Evolutionary conservation across 2,797 vertebrate species (phyloP).

Genomic region (Pseudochromis fuscus): DNA sequence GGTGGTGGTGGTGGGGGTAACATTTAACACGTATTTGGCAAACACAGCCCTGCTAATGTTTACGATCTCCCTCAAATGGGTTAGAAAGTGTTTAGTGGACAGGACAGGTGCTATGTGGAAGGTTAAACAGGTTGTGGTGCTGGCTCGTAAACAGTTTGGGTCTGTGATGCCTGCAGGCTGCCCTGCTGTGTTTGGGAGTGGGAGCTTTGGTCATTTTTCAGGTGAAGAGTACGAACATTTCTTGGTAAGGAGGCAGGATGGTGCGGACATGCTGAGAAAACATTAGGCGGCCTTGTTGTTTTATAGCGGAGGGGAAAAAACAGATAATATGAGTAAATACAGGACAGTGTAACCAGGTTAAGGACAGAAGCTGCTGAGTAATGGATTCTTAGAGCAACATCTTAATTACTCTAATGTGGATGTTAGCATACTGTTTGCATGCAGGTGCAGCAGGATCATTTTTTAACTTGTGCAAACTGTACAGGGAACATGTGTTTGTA

Average conservation of each 20-base stretch:
- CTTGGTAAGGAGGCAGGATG: constrained; percentile 27
- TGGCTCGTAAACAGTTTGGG: constrained; percentile 81
- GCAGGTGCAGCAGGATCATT: not conserved
- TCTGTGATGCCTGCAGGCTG: constrained; percentile 52
- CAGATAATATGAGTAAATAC: not conserved
- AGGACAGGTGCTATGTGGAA: constrained; percentile 80
- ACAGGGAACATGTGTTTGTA: constrained; percentile 12
- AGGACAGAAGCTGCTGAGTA: not conserved
- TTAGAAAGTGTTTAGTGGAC: constrained; percentile 79
- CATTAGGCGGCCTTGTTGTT: constrained; percentile 8
- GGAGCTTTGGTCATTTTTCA: constrained; percentile 50
- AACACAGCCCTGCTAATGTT: constrained; percentile 79
- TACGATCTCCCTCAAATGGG: constrained; percentile 77
- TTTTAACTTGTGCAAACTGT: constrained; percentile 1
- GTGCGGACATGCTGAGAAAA: constrained; percentile 28
- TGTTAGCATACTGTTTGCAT: not conserved
- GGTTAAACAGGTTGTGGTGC: constrained; percentile 75
- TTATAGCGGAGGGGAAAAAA: not conserved
- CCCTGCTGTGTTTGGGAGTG: constrained; percentile 40
- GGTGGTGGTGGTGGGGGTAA: not conserved
- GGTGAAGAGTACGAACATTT: constrained; percentile 66
- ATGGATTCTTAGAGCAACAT: not conserved
- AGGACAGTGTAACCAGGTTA: not conserved
- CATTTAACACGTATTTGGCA: constrained; percentile 62
- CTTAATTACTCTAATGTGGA: not conserved